Base-by-base conservation (phyloP, 2,797 vertebrate species). In the Tiaroga cobitis region DNA sequence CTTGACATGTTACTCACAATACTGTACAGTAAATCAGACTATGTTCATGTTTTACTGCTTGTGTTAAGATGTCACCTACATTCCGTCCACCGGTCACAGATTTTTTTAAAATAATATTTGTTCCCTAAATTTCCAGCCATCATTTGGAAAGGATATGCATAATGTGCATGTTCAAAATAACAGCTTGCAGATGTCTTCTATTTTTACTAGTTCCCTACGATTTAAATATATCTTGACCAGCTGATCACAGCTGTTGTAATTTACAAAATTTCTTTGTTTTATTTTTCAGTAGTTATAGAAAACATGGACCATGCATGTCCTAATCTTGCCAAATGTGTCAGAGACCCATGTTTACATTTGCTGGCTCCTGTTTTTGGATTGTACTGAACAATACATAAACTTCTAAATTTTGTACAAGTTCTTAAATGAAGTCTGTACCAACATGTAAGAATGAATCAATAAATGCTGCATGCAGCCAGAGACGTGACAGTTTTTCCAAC, bases 391-490 rank as follows among this genome's bases (percentile, higher is more conserved):
- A 88, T 92, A 89, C 85, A 89, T 56, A 15, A 41, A 69, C 63
- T 90, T 94, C 89, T 68, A 87, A 90, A 89, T 95, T 97, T 96
- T 95, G 95, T 96, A 96, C 95, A 90, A 94, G 94, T 93, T 91
- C 94, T 95, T 93, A 94, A 92, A 91, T 92, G 93, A 93, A 92
- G 93, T 90, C 89, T 92, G 93, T 94, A 92, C 94, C 89, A 41
- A 92, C 89, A 91, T 94, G 94, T 93, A 90, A 91, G 93, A 93
- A 92, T 92, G 92, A 94, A 90, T 89, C 90, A 97, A 96, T 96
- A 96, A 96, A 96, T 89, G 96, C 96, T 96, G 97, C 97, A 97
- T 96, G 96, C 96, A 97, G 96, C 96, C 94, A 91, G 87, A 92
- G 68, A 85, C 78, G 19, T 82, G 63, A 5, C 24, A 78, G 72